phyloP scores from a whole-genome alignment of 2,113 vertebrate species.

The Arizona elegans region DNA sequence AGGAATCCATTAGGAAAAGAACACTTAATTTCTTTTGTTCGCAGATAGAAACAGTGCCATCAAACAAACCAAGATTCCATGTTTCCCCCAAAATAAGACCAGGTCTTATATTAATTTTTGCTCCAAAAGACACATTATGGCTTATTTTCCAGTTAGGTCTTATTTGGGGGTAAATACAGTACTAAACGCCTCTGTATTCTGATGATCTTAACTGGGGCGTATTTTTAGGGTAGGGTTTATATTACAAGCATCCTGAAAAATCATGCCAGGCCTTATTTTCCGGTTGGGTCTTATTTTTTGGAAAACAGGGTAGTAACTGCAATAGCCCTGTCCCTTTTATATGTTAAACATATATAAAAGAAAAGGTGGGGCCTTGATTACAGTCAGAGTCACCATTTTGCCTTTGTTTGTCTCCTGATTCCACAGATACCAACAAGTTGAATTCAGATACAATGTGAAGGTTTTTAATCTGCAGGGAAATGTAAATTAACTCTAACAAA shows the following conservation, averaged over 20 bases:
- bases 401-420: not conserved
- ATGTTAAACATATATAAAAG: not conserved
- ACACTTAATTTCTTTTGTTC: not conserved
- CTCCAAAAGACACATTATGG: too few relatives aligned
- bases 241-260: too few relatives aligned
- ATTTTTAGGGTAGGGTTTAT: too few relatives aligned
- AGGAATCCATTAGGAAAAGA: not conserved
- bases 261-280: too few relatives aligned
- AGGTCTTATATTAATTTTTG: too few relatives aligned
- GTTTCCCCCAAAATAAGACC: too few relatives aligned
- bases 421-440: not conserved
- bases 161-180: too few relatives aligned
- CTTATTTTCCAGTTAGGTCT: too few relatives aligned
- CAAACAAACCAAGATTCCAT: not conserved
- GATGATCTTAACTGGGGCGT: too few relatives aligned
- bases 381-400: not conserved
- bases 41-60: not conserved
- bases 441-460: not conserved
- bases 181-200: too few relatives aligned
- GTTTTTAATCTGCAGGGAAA: not conserved
- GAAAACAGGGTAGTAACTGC: too few relatives aligned
- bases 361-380: not conserved
- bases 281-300: too few relatives aligned
- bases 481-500: not conserved
- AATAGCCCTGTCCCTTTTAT: not conserved